Evolutionary conservation across 2,888 invertebrate genomes (phyloP).

Genomic region (Operophtera brumata): DNA sequence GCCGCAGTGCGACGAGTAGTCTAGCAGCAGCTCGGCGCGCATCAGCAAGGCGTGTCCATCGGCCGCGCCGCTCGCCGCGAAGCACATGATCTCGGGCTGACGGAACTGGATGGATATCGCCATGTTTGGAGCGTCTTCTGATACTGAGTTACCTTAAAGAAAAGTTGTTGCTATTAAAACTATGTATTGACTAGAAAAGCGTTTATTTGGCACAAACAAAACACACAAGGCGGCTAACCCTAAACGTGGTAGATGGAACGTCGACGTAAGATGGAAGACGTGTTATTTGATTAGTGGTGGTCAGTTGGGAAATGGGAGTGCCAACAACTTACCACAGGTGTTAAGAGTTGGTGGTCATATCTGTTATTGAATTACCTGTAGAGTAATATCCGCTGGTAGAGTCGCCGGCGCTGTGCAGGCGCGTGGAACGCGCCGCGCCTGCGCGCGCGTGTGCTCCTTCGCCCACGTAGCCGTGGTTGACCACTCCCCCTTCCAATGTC

Average conservation of each 20-base stretch:
- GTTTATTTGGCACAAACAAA: no score
- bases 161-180: background rate
- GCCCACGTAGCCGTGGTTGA: slow-evolving; percentile 87
- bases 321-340: no score
- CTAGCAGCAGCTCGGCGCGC: slow-evolving; percentile 84
- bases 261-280: no score
- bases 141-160: slow-evolving; percentile 65
- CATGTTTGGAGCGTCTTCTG: slow-evolving; percentile 78
- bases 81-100: slow-evolving; percentile 88
- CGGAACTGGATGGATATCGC: slow-evolving; percentile 87
- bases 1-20: slow-evolving; percentile 85
- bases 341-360: no score
- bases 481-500: slow-evolving; percentile 83
- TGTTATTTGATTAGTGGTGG: no score
- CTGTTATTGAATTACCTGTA: slow-evolving; percentile 62
- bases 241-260: no score
- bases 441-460: slow-evolving; percentile 50
- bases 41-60: slow-evolving; percentile 84
- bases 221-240: no score
- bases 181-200: no score
- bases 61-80: slow-evolving; percentile 83
- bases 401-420: slow-evolving; percentile 76
- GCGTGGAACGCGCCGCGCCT: slow-evolving; percentile 39
- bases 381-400: slow-evolving; percentile 82
- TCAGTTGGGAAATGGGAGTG: no score